Percentiles rank a stretch among this genome's conserved stretches.
phyloP scores from a whole-genome alignment of 2,113 vertebrate species.

The Amia ocellicauda region DNA sequence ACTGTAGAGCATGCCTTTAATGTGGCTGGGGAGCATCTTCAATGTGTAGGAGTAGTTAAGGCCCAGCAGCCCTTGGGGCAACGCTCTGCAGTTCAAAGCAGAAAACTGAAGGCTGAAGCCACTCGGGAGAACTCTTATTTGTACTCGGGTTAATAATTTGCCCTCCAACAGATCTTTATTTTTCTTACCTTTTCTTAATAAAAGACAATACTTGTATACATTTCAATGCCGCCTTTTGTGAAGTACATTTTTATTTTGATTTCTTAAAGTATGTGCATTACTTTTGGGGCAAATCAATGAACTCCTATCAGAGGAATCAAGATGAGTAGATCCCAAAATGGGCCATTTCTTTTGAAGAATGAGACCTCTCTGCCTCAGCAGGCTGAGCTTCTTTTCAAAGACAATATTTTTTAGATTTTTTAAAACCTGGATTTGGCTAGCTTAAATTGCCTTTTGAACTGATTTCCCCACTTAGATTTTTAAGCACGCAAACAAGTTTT shows the following conservation, averaged over 20 bases:
- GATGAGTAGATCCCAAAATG: constrained; percentile 53
- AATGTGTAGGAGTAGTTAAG: constrained; percentile 51
- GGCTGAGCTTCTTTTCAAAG: constrained; percentile 55
- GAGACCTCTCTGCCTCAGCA: constrained; percentile 51
- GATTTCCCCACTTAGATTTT: no score
- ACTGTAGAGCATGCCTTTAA: not conserved
- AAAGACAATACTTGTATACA: constrained; percentile 45
- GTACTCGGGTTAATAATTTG: constrained; percentile 60
- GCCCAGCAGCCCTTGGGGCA: constrained; percentile 58
- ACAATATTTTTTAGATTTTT: constrained; percentile 56
- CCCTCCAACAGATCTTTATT: constrained; percentile 45
- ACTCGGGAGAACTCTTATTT: constrained; percentile 54
- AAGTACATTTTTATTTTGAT: no score
- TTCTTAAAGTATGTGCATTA: constrained; percentile 5
- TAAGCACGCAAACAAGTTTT: no score
- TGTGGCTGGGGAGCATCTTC: constrained; percentile 22
- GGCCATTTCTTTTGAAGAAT: constrained; percentile 65
- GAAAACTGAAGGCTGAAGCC: constrained; percentile 51
- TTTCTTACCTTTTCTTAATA: constrained; percentile 41
- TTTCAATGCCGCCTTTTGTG: constrained; percentile 29
- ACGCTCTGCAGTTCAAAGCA: constrained; percentile 70
- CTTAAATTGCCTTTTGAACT: not conserved
- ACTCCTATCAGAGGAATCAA: constrained; percentile 55
- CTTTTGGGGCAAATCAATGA: constrained; percentile 43
- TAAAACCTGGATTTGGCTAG: constrained; percentile 51